Evolutionary conservation across 2,888 invertebrate species (phyloP).

Genomic region (Tachina grossa): DNA sequence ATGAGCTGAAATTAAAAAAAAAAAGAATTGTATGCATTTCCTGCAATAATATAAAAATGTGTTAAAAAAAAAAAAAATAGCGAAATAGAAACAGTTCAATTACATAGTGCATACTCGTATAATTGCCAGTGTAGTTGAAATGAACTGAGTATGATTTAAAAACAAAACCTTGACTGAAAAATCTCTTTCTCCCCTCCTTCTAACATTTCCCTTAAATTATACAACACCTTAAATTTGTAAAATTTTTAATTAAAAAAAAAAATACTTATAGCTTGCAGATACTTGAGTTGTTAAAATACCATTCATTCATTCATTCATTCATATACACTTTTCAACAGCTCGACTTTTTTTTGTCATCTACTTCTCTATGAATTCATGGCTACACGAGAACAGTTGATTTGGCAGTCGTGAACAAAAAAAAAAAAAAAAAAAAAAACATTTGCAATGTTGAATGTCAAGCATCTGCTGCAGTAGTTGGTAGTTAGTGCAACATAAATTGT

Average conservation of each 20-base stretch:
- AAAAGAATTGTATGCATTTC: neutral
- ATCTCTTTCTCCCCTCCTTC: too few relatives aligned
- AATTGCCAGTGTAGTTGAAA: too few relatives aligned
- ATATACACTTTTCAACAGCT: neutral
- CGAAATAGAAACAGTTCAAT: neutral
- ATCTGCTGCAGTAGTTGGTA: slow-evolving; percentile 46
- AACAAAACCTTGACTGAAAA: too few relatives aligned
- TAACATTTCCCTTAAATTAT: neutral
- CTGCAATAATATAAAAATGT: slow-evolving; percentile 3
- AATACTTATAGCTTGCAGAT: slow-evolving; percentile 7
- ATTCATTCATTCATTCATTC: neutral
- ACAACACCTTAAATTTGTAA: neutral
- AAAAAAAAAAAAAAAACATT: neutral
- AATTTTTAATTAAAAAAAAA: slow-evolving; percentile 8
- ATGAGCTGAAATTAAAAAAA: slow-evolving; percentile 46
- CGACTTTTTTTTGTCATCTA: neutral
- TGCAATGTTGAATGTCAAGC: slow-evolving; percentile 51
- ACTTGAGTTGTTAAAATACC: slow-evolving; percentile 18
- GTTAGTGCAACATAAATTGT: slow-evolving; percentile 30
- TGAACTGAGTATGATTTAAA: too few relatives aligned
- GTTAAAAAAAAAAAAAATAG: too few relatives aligned
- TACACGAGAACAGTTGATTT: slow-evolving; percentile 13
- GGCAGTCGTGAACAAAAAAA: slow-evolving; percentile 14
- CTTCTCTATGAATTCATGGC: slow-evolving; percentile 37
- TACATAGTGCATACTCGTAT: too few relatives aligned